Evolutionary conservation across 2,888 invertebrate genomes (phyloP), one percentile per base, ranked within the genome.

Genomic region (Ellobium chinense): DNA sequence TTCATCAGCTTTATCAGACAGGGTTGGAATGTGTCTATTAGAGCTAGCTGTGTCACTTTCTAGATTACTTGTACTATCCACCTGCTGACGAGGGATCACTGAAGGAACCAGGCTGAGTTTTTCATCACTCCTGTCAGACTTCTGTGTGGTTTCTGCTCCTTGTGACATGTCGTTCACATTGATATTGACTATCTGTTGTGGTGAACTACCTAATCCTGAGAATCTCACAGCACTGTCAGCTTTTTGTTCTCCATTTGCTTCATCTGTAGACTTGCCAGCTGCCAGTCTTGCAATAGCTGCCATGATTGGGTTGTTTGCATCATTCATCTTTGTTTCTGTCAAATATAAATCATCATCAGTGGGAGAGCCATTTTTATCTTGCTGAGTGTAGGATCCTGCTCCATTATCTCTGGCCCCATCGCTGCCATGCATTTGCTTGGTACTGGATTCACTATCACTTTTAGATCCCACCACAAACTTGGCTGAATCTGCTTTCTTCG

Each of bases 331-430:
- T 12, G 75, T 56, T 27, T 83, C 80, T 29, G 39, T 68, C 39
- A 81, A 24, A 62, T 83, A 80, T 18, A 83, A 70, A 31, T 82
- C 82, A 36, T 84, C 84, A 54, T 80, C 82, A 24, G 80, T 78
- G 0, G 80, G 84, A 0, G 29, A 24, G 0, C 31, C 66, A 31
- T 27, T n/a, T 9, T 29, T 31, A 9, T 29, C 24, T 12, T 37
- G 37, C 12, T 39, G 29, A 2, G 9, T 39, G 14, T 37, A 27
- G 34, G 36, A 36, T 65, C 31, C 34, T 9, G 29, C 29, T 3
- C 9, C n/a, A 4, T 14, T 29, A 2, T 9, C n/a, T 54, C 9
- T 18, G 0, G 37, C 37, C 2, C 24, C 31, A 14, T 72, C 54
- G 29, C 60, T 39, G 3, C 12, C 5, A 14, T 24, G 24, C 24